These are phyloP conservation scores for Protobothrops flavoviridis DNA, from an alignment of 2,113 vertebrate genomes.

Conservation along the genomic window DNA sequence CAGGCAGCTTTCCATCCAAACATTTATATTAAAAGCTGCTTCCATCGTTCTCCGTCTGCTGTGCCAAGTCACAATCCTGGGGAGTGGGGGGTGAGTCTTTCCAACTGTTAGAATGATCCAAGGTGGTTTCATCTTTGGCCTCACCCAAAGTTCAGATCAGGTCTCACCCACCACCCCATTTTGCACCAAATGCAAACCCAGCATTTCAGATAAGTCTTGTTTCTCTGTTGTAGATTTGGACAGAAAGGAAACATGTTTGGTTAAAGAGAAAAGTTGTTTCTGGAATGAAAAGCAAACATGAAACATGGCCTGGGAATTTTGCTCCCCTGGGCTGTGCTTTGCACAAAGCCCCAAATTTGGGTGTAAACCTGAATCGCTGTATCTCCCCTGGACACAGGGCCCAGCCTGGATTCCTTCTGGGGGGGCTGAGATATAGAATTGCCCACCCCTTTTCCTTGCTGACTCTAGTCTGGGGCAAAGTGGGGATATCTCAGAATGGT, in stretches of 20 bases:
- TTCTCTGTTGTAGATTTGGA: not conserved
- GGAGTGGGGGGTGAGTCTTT: not conserved
- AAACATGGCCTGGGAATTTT: slow-evolving; percentile 4
- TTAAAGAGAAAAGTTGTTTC: not conserved
- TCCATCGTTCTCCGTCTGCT: not conserved
- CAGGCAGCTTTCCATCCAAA: too few species aligned
- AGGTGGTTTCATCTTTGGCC: not conserved
- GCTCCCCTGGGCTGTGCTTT: not conserved
- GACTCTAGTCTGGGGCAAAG: not conserved
- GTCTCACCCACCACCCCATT: not conserved
- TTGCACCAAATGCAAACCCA: accelerated
- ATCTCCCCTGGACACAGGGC: not conserved
- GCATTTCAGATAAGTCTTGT: not conserved
- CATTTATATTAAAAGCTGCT: not conserved
- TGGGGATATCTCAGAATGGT: not conserved
- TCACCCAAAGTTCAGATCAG: not conserved
- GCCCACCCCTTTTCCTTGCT: not conserved
- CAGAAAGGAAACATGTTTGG: not conserved
- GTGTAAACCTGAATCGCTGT: not conserved
- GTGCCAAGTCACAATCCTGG: not conserved
- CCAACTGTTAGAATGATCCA: not conserved
- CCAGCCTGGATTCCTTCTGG: not conserved
- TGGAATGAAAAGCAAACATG: slow-evolving; percentile 1
- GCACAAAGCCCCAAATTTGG: not conserved
- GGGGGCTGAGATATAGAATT: not conserved